Base-by-base conservation (phyloP, 2,113 vertebrate genomes). In the Grammomys surdaster region DNA sequence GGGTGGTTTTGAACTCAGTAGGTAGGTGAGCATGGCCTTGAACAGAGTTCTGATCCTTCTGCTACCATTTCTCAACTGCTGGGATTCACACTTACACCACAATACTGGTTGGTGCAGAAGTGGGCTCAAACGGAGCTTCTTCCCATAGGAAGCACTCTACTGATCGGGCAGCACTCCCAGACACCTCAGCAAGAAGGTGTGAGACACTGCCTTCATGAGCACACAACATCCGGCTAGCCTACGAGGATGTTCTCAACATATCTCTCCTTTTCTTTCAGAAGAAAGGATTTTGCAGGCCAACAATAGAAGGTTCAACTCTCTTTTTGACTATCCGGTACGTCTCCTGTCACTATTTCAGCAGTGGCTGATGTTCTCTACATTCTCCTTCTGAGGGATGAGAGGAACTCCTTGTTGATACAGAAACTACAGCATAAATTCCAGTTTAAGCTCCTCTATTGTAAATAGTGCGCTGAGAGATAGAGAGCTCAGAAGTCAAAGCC, bases 281-380 rank as follows among this genome's bases (percentile, higher is more conserved):
- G 98, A 99, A 87, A 98, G 99, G 95, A 94, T 95, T 80, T 98
- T 99, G 58, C 98, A 98, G 96, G 99, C 99, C 24, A 99, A 99
- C 84, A 99, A 99, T 97, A 98, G 99, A 60, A 92, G 98, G 92
- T 99, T 99, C 94, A 99, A 99, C 97, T 94, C 98, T 51, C 98
- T 98, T 51, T 99, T 99, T 90, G 94, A 97, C 51, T 99, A 99
- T 96, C 99, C 99, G 60, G 99, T 99, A 95, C 99, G 99, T 98
- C 94, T 69, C 63, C 6, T 51, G 31, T 3, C 0, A 96, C 82
- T 95, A 87, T 40, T 24, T 96, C 31, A 65, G 24, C 69, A 80
- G 33, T 20, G 28, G 17, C 31, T 88, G 17, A 92, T 94, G 46
- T 56, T 70, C 28, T 89, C 4, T 70, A 43, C 76, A 78, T 56